Conservation (phyloP, 2,888 invertebrate species). For the Charanyca ferruginea region DNA sequence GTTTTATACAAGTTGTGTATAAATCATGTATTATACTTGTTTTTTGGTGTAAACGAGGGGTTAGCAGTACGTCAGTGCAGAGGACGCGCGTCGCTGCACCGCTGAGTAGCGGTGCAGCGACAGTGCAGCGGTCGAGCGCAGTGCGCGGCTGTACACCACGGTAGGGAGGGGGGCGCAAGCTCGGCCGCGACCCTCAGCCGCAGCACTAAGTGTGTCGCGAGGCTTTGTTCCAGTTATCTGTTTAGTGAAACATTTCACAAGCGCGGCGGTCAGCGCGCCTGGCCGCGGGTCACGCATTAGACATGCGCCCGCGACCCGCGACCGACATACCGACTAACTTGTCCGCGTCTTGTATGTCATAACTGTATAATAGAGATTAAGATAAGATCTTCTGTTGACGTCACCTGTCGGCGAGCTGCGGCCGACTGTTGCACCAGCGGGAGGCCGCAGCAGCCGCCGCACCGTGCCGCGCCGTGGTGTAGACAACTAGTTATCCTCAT, state of each 20-base stretch:
- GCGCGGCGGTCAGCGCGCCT: slow-evolving; percentile 20
- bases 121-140: slow-evolving; percentile 19
- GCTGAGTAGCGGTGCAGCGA: no score
- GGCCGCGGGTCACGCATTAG: slow-evolving; percentile 32
- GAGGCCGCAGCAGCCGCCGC: neutral
- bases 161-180: no score
- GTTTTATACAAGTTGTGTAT: no score
- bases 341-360: neutral
- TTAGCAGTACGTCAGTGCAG: no score
- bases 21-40: no score
- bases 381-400: slow-evolving; percentile 14
- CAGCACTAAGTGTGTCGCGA: slow-evolving; percentile 13
- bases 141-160: neutral
- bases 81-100: no score
- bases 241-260: slow-evolving; percentile 45
- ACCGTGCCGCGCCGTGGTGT: neutral
- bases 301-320: slow-evolving; percentile 16
- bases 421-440: neutral
- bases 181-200: slow-evolving; percentile 15
- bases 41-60: no score
- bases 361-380: slow-evolving; percentile 11
- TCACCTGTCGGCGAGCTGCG: neutral
- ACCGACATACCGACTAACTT: slow-evolving; percentile 1
- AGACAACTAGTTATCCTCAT: slow-evolving; percentile 24
- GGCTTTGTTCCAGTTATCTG: slow-evolving; percentile 47